A percentile compares a stretch with the other conserved stretches of the same genome.
Conservation (phyloP, 2,888 invertebrate genomes). For the Lepeophtheirus nordmannii region DNA sequence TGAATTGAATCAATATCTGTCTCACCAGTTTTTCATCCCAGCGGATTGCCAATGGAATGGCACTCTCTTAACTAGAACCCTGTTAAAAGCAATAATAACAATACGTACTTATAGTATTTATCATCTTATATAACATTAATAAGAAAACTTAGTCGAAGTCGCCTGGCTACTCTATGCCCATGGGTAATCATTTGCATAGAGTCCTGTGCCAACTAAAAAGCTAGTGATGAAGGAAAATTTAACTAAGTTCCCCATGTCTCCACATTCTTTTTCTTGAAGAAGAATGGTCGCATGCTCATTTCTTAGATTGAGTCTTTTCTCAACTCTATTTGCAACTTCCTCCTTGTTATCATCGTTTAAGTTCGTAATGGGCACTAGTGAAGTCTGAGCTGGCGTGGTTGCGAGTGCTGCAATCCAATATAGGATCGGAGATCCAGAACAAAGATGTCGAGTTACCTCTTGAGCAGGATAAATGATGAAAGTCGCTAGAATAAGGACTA, state of each 20-base stretch:
- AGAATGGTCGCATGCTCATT: conserved; percentile 8
- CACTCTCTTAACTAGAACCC: too few relatives aligned
- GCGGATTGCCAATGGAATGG: too few relatives aligned
- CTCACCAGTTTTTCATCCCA: too few relatives aligned
- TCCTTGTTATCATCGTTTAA: not conserved
- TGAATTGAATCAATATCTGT: too few relatives aligned
- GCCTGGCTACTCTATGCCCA: not conserved
- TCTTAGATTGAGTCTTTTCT: not conserved
- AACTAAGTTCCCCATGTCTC: not conserved
- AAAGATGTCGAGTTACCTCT: conserved; percentile 66
- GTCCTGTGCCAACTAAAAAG: not conserved
- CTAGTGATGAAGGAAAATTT: not conserved
- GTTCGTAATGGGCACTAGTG: not conserved
- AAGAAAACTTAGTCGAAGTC: too few relatives aligned
- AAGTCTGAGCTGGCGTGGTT: not conserved
- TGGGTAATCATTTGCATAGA: not conserved
- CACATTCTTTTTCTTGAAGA: not conserved
- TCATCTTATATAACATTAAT: too few relatives aligned
- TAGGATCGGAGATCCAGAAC: conserved; percentile 66
- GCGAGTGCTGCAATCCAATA: conserved; percentile 63
- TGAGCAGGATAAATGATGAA: not conserved
- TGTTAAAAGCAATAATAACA: too few relatives aligned
- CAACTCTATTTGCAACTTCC: not conserved
- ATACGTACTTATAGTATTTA: too few relatives aligned
- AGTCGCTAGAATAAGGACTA: not conserved